Percentiles rank a stretch among this genome's conserved stretches.
phyloP scores from a whole-genome alignment of 1,140 invertebrate species.

The Lysiphlebus fabarum region DNA sequence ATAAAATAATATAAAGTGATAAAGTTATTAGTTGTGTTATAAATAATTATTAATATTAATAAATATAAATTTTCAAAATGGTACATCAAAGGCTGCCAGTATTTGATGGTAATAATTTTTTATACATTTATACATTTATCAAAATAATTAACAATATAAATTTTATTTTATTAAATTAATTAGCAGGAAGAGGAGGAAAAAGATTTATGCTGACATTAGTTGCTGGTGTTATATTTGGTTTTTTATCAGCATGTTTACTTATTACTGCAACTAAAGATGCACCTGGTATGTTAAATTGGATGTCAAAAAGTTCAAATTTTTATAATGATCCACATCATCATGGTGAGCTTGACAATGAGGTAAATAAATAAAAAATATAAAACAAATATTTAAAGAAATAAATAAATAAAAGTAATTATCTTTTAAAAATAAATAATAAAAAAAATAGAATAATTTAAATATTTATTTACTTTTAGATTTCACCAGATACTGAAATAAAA shows the following conservation, averaged over 20 bases:
- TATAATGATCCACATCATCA: slow-evolving; percentile 51
- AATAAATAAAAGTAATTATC: too few species aligned
- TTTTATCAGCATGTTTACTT: slow-evolving; percentile 50
- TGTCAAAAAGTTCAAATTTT: slow-evolving; percentile 35
- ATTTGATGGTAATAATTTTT: slow-evolving; percentile 36
- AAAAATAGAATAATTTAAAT: neutral
- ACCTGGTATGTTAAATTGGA: slow-evolving; percentile 45
- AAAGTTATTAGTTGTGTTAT: too few species aligned
- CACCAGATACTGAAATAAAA: slow-evolving; percentile 47
- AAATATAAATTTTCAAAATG: slow-evolving; percentile 27
- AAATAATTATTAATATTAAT: too few species aligned
- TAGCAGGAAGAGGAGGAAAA: slow-evolving; percentile 41
- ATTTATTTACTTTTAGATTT: slow-evolving; percentile 27
- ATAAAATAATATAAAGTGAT: too few species aligned
- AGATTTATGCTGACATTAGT: slow-evolving; percentile 47
- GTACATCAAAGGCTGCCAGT: slow-evolving; percentile 40
- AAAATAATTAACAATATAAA: too few species aligned
- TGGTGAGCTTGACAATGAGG: slow-evolving; percentile 48
- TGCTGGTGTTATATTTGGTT: slow-evolving; percentile 48
- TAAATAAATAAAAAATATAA: slow-evolving; percentile 25
- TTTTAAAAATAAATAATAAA: too few species aligned
- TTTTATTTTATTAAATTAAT: too few species aligned
- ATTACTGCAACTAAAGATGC: slow-evolving; percentile 43
- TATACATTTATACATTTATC: too few species aligned
- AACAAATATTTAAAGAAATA: neutral